Base-by-base conservation (phyloP, 1,140 invertebrate species). In the Plodia interpunctella region DNA sequence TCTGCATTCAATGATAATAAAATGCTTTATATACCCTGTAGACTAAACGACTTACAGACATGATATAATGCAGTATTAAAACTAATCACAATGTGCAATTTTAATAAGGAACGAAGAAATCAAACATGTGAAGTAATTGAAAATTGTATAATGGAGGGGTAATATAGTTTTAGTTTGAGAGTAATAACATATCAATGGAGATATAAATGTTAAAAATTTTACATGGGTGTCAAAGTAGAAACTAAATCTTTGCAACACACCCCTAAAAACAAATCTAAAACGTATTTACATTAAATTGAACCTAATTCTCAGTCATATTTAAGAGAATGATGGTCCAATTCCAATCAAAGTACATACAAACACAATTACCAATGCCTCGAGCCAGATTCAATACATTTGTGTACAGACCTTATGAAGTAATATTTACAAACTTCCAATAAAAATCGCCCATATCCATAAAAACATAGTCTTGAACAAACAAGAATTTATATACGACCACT, bases 241-340 rank as follows among this genome's bases (percentile, higher is more conserved):
- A n/a, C 38, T 44, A 44, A n/a, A 44, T 5, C 15, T 68, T 65
- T 65, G 56, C 63, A 65, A 75, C 73, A 69, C 65, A 72, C 68
- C 54, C 62, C 69, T 75, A 74, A 76, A 80, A 65, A 72, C 64
- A 76, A 76, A 66, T 67, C 68, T 78, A 78, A n/a, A 73, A 62
- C n/a, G 62, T 83, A 88, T 88, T 83, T 88, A 88, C 80, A 87
- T 62, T 75, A 74, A 77, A 84, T 87, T 85, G 82, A 87, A 88
- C 80, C 82, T 78, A 81, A 88, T 85, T 84, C 79, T 87, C 85
- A 88, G 85, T 85, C 82, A 85, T 80, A 83, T 84, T 44, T 76
- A 76, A 65, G 70, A 83, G 73, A 77, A 76, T 71, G 65, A 72
- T 72, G 62, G 64, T 77, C 61, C 62, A 70, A n/a, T 66, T 72